Evolutionary conservation across 1,140 invertebrate genomes (phyloP), one percentile per base, ranked within the genome.

Genomic region (Drosophila sulfurigaster): DNA sequence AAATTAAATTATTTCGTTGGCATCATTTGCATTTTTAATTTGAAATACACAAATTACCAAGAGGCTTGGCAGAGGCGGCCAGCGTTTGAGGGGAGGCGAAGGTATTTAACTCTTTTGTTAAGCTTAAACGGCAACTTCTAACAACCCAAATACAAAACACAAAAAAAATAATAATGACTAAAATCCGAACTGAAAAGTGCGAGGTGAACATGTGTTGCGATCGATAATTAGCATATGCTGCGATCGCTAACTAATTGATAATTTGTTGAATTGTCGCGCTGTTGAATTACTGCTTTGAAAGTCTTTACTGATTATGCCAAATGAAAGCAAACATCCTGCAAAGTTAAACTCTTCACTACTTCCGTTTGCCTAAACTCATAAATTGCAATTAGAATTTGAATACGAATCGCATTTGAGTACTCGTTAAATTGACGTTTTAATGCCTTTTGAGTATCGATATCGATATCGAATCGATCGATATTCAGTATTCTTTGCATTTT

Each of bases 11-110:
- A 82, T 82, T 85, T 82, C 46, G 67, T 60, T 69, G 52, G 51
- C 71, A 58, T 79, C 78, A 89, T 89, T 89, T 90, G 81, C 85
- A 89, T 89, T 90, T 85, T 89, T 89, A 90, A 89, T 89, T 89
- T 79, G 86, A 75, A 82, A 75, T 67, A 79, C 82, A 87, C 82
- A 87, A 87, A 87, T 87, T 82, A 80, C 67, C 73, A 5, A 20
- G 38, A 13, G 41, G 38, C 35, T 32, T 32, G 30, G 30, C 30
- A 32, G 10, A n/a, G 35, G 10, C 13, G 8, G 15, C 20, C 20
- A 25, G 20, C 20, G 20, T 25, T 25, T 25, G 35, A 28, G 46
- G 15, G 49, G 35, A 11, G 11, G 38, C 25, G 16, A 8, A 11
- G 11, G 30, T 41, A 38, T 69, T 10, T 32, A 52, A 32, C 25